phyloP scores from a whole-genome alignment of 2,888 invertebrate genomes.

The Ferdinandea cuprea region DNA sequence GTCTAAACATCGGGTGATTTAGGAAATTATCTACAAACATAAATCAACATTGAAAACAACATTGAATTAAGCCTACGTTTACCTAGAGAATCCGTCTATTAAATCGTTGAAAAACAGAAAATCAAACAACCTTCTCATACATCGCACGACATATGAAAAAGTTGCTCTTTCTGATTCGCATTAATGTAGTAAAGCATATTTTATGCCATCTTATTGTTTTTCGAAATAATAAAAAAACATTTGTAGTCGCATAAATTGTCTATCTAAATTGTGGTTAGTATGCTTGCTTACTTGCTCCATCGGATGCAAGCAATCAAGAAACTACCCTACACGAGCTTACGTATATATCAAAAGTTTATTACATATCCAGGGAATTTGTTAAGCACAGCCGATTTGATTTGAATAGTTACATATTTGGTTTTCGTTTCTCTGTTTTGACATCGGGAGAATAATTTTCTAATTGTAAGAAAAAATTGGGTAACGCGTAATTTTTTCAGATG shows the following conservation, averaged over 20 bases:
- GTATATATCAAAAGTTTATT: conserved; percentile 72
- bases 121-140: conserved; percentile 65
- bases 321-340: conserved; percentile 45
- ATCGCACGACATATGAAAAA: conserved; percentile 77
- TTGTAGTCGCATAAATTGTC: neutral
- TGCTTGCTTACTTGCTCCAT: conserved; percentile 37
- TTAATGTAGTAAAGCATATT: conserved; percentile 83
- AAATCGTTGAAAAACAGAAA: conserved; percentile 43
- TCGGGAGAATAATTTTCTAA: no score
- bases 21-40: conserved; percentile 19
- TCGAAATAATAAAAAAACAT: no score
- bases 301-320: conserved; percentile 46
- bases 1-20: conserved; percentile 20
- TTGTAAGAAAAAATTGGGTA: no score
- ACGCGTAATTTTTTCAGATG: conserved; percentile 29
- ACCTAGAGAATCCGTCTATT: conserved; percentile 4
- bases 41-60: conserved; percentile 39
- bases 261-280: conserved; percentile 26
- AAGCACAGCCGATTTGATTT: conserved; percentile 60
- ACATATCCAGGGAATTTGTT: conserved; percentile 68
- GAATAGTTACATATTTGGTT: conserved; percentile 3
- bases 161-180: conserved; percentile 79
- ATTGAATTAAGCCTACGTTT: conserved; percentile 41
- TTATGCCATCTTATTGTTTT: conserved; percentile 81
- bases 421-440: conserved; percentile 12